Base-by-base conservation (phyloP, 2,797 vertebrate genomes). In the Falco concolor region DNA sequence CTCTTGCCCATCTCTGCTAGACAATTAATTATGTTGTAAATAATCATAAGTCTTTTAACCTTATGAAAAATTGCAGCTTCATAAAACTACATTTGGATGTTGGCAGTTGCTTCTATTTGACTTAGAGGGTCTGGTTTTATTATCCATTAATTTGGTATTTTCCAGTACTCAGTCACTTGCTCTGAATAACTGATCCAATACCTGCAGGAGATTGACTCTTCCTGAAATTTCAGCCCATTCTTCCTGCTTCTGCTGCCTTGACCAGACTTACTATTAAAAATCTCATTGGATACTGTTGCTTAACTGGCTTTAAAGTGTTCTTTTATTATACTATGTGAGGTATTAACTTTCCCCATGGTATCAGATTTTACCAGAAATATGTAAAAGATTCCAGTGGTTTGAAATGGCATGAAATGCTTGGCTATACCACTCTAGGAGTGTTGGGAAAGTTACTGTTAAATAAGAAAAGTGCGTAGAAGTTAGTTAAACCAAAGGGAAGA, bases 181-280 rank as follows among this genome's bases (percentile, higher is more conserved):
- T 72, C 89, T 84, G 72, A 87, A 30, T 80, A 96, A 92, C 59
- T 54, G 63, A 84, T 69, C 38, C 59, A 47, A 6, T 94, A 82
- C 52, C 60, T 93, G 68, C 74, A 87, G 84, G 77, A 95, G 52
- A 44, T 59, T 86, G 52, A 60, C 63, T 80, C 56, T 91, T 95
- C 59, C 87, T 90, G 91, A 95, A 74, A 90, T 83, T 93, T 80
- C 88, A 94, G 86, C 84, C 94, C 91, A 87, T 90, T 82, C 30
- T 94, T 95, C 80, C 90, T 93, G 83, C 89, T 91, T 83, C 61
- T 84, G 60, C 64, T 90, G 59, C 84, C 72, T 92, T 94, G 52
- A 87, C 57, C 45, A 83, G 70, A 34, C 44, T 84, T 70, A 19
- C 19, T 59, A 10, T 85, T 79, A 57, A 59, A 91, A 90, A 44